phyloP scores from a whole-genome alignment of 2,888 invertebrate genomes.

The Spialia ferax region DNA sequence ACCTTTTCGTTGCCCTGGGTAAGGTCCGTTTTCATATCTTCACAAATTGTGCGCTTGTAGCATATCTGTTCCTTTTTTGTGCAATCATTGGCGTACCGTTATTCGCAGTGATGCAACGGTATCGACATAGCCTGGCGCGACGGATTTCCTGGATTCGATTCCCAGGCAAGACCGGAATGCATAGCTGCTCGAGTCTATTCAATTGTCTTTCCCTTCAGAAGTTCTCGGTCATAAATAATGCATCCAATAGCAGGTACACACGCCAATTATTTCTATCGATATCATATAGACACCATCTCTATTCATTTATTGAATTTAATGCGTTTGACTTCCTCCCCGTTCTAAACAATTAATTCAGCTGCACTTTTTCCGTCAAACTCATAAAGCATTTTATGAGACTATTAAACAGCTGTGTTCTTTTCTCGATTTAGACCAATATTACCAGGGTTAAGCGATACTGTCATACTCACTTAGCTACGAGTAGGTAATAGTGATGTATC shows the following conservation, averaged over 20 bases:
- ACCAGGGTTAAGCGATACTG: too few relatives aligned
- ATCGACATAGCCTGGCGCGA: constrained; percentile 57
- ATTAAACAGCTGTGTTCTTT: background rate
- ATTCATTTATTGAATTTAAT: constrained; percentile 21
- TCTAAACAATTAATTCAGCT: background rate
- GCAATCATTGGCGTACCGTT: too few relatives aligned
- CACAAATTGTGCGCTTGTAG: too few relatives aligned
- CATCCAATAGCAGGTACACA: constrained; percentile 34
- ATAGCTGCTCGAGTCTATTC: constrained; percentile 37
- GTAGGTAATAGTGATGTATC: too few relatives aligned
- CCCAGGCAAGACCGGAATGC: constrained; percentile 69
- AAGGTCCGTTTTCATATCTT: too few relatives aligned
- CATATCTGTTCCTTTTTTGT: too few relatives aligned
- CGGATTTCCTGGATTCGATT: constrained; percentile 79
- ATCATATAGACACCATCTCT: constrained; percentile 24
- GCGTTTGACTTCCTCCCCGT: constrained; percentile 24
- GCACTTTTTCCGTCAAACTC: constrained; percentile 14
- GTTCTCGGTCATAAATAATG: constrained; percentile 38
- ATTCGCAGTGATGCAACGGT: constrained; percentile 62
- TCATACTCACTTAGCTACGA: too few relatives aligned
- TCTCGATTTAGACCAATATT: too few relatives aligned
- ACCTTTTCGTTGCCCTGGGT: too few relatives aligned
- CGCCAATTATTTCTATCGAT: constrained; percentile 38
- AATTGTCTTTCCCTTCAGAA: constrained; percentile 38
- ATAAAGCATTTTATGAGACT: background rate